A percentile compares a stretch with the other conserved stretches of the same genome.
phyloP scores from a whole-genome alignment of 2,888 invertebrate species.

The Drosophila kambysellisi region DNA sequence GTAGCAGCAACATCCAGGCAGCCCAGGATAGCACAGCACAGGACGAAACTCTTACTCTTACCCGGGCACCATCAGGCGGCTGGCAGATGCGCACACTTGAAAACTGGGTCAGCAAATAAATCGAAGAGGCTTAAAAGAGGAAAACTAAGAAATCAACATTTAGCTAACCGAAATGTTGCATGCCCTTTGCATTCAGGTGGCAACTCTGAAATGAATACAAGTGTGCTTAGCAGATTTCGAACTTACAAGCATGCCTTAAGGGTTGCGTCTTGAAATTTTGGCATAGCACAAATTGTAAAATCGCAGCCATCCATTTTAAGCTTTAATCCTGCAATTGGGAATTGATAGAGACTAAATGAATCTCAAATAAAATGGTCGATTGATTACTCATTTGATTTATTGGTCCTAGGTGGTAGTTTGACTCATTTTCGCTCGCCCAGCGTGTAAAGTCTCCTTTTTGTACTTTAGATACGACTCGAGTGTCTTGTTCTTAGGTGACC shows the following conservation, averaged over 20 bases:
- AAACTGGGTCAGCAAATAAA: slow-evolving; percentile 78
- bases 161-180: slow-evolving; percentile 37
- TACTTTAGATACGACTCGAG: no score
- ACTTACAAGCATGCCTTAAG: background rate
- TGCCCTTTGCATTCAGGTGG: slow-evolving; percentile 34
- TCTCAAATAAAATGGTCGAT: background rate
- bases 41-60: slow-evolving; percentile 4
- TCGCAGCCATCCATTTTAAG: background rate
- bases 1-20: slow-evolving; percentile 28
- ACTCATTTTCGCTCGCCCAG: background rate
- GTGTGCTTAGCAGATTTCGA: background rate
- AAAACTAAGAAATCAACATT: slow-evolving; percentile 30
- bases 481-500: background rate
- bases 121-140: slow-evolving; percentile 66
- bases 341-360: background rate
- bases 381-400: background rate
- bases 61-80: background rate
- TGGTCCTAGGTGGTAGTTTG: no score
- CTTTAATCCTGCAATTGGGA: background rate
- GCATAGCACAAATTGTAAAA: no score
- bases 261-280: background rate
- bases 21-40: background rate
- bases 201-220: background rate
- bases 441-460: background rate
- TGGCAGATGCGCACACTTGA: slow-evolving; percentile 41